Evolutionary conservation across 1,140 invertebrate species (phyloP).

Genomic region (Ceratina japonica): DNA sequence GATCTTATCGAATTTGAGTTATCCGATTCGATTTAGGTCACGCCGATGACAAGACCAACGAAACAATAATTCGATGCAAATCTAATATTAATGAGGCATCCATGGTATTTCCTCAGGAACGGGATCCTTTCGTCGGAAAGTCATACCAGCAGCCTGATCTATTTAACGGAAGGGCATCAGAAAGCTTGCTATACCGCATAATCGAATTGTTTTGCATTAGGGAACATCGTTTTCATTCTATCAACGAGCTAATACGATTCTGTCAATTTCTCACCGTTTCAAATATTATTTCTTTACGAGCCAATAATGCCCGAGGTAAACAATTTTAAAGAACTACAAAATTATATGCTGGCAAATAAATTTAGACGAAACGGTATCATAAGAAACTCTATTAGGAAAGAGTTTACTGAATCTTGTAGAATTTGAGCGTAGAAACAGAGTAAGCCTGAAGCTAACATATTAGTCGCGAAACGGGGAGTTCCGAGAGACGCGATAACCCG

Average conservation of each 20-base stretch:
- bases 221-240: background rate
- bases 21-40: background rate
- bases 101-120: slow-evolving; percentile 6
- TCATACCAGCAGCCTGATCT: background rate
- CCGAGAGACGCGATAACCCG: too few species aligned
- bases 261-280: background rate
- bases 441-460: too few species aligned
- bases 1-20: background rate
- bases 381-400: too few species aligned
- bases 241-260: background rate
- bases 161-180: background rate
- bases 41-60: background rate
- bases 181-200: background rate
- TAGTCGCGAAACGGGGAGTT: too few species aligned
- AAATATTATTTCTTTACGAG: too few species aligned
- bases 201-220: slow-evolving; percentile 20
- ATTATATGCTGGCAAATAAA: too few species aligned
- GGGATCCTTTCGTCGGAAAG: background rate
- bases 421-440: too few species aligned
- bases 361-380: too few species aligned
- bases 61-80: slow-evolving; percentile 5
- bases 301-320: too few species aligned
- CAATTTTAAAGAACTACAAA: too few species aligned
- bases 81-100: slow-evolving; percentile 27
- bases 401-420: too few species aligned